A percentile compares a stretch with the other conserved stretches of the same genome.
phyloP scores from a whole-genome alignment of 2,113 vertebrate species.

The Rhynchomys soricoides region DNA sequence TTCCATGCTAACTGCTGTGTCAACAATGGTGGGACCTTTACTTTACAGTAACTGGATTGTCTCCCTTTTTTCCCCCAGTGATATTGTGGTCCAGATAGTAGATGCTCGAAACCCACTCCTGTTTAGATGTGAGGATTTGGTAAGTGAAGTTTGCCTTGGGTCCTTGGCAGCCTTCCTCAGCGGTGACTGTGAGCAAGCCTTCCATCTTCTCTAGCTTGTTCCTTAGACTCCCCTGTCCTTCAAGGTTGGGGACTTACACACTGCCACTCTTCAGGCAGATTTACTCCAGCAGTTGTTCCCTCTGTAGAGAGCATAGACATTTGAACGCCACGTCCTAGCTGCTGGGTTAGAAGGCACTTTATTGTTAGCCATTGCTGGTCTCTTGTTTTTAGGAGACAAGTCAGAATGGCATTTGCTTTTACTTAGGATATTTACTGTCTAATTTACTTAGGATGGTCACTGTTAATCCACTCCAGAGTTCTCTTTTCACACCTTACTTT shows the following conservation, averaged over 20 bases:
- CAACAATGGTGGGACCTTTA: background rate
- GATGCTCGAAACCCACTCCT: constrained; percentile 97
- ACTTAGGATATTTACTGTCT: background rate
- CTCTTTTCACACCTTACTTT: background rate
- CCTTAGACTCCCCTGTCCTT: background rate
- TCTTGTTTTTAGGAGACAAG: constrained; percentile 7
- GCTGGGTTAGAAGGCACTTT: constrained; percentile 42
- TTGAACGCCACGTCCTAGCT: background rate
- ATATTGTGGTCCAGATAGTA: constrained; percentile 96
- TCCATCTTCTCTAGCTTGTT: background rate
- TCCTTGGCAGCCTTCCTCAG: background rate
- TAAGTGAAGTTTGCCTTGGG: constrained; percentile 82
- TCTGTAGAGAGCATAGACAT: background rate
- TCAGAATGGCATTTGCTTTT: background rate
- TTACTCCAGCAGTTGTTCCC: background rate
- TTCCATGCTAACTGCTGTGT: background rate
- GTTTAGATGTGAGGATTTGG: constrained; percentile 96
- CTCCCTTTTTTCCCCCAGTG: constrained; percentile 86
- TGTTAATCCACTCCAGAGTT: background rate
- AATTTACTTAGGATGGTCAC: too few species aligned
- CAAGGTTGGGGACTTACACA: background rate
- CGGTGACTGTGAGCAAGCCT: background rate
- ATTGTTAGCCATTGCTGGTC: background rate
- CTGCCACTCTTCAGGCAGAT: background rate
- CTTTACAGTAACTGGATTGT: background rate